phyloP scores from a whole-genome alignment of 2,888 invertebrate species.

The Dasysyrphus tricinctus region DNA sequence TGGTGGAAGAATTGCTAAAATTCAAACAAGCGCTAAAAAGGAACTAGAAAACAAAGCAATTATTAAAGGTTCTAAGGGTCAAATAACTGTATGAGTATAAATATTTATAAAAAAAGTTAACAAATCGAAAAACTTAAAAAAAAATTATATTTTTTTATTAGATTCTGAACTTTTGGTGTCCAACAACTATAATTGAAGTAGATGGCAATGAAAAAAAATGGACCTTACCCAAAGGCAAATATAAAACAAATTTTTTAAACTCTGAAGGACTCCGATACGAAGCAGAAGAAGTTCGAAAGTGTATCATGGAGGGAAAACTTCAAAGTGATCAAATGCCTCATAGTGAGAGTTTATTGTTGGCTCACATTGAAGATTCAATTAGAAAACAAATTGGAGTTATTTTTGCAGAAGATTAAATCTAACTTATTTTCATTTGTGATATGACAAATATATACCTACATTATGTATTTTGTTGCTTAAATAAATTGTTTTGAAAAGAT shows the following conservation, averaged over 20 bases:
- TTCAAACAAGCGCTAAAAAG: constrained; percentile 78
- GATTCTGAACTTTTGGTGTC: constrained; percentile 89
- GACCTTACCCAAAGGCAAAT: constrained; percentile 87
- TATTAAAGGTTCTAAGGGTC: constrained; percentile 82
- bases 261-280: constrained; percentile 91
- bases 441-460: too few species aligned
- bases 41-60: constrained; percentile 79
- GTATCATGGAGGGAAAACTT: constrained; percentile 86
- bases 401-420: constrained; percentile 79
- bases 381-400: constrained; percentile 88
- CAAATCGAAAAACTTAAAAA: neutral
- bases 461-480: too few species aligned
- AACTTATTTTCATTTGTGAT: neutral
- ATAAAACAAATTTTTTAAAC: constrained; percentile 87
- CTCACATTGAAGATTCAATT: constrained; percentile 89
- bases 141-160: constrained; percentile 77
- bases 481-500: too few species aligned
- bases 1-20: constrained; percentile 79
- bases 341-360: constrained; percentile 88
- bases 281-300: constrained; percentile 90
- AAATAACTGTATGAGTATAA: constrained; percentile 80
- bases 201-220: constrained; percentile 87
- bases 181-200: constrained; percentile 87
- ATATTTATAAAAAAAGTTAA: neutral
- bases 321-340: constrained; percentile 89